Evolutionary conservation across 1,140 invertebrate genomes (phyloP), one percentile per base, ranked within the genome.

Genomic region (Carcinoscorpius rotundicauda): DNA sequence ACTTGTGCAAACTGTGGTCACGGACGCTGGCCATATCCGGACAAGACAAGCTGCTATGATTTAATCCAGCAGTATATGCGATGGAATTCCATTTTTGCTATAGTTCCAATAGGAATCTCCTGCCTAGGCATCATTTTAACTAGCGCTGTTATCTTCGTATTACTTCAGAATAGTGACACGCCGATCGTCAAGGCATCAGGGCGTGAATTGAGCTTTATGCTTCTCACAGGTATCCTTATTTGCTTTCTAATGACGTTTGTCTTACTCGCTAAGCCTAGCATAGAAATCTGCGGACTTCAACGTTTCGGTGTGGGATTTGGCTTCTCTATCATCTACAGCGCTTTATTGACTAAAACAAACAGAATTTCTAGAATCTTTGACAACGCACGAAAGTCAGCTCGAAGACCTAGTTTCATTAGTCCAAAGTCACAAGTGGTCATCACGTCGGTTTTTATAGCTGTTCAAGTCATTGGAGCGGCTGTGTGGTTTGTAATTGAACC

Each of bases 391-490:
- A 80, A 81, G 67, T 84, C 85, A 9, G 84, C 85, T 3, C 79
- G 84, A 60, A 73, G 86, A 60, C 86, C 86, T 0, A 81, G 81
- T 49, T 89, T 85, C 73, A 88, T 89, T 69, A 87, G 85, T 72
- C 87, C 87, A 4, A 82, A 83, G 66, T 87, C 87, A 3, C 87
- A 89, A 75, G 81, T 89, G 55, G 80, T 83, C 68, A 85, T 88
- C 68, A 82, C 84, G 29, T 78, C 75, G 11, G 80, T 82, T 49
- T 74, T 87, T 10, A 83, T 87, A 62, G 78, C 80, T 51, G 78
- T 82, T 62, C 82, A 81, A 72, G 71, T 81, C 50, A 69, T 78
- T 52, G 76, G 73, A 51, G 78, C 76, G 3, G 69, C 75, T 10
- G 71, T 82, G 6, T 85, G 84, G 84, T 75, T 85, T 55, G 71